phyloP scores from a whole-genome alignment of 2,797 vertebrate genomes.

The Pangasius mekongensis region DNA sequence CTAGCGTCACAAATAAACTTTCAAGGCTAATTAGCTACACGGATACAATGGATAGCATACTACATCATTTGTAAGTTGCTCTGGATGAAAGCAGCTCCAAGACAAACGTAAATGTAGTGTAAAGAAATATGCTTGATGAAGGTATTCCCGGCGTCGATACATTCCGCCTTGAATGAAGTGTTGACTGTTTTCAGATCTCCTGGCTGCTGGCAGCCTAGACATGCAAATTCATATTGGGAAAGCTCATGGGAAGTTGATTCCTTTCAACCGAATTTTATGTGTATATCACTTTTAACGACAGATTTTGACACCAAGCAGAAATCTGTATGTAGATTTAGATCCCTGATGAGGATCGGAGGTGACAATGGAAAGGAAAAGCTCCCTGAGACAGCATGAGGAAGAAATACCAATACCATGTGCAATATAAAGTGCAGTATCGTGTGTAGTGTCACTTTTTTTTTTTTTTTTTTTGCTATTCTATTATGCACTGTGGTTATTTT shows the following conservation, averaged over 20 bases:
- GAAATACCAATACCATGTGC: background rate
- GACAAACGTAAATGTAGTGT: background rate
- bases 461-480: no score
- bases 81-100: background rate
- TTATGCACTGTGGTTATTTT: no score
- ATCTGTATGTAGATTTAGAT: background rate
- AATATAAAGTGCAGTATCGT: no score
- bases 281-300: background rate
- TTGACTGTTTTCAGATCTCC: background rate
- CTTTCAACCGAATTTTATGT: background rate
- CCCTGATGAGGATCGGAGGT: background rate
- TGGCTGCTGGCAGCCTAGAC: background rate
- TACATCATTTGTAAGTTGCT: background rate
- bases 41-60: background rate
- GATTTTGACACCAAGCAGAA: background rate
- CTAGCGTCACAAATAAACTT: background rate
- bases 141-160: background rate
- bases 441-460: no score
- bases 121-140: background rate
- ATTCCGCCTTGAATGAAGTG: background rate
- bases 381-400: background rate
- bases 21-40: background rate
- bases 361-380: background rate
- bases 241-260: background rate
- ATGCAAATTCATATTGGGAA: background rate